Conservation (phyloP, 2,888 invertebrate species). For the Nebria salina region DNA sequence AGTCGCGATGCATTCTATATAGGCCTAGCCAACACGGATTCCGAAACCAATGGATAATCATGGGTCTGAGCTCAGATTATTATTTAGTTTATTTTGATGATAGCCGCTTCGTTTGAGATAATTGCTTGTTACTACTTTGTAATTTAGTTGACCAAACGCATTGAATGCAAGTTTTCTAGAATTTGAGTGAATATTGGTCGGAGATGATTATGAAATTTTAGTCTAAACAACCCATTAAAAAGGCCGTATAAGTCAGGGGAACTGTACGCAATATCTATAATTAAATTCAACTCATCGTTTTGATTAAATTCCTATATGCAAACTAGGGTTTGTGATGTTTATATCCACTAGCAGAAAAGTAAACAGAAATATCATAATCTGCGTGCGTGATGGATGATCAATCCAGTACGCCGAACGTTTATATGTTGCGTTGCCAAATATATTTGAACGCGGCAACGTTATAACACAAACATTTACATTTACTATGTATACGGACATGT, state of each 20-base stretch:
- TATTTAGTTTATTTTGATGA: slow-evolving; percentile 16
- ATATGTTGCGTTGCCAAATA: slow-evolving; percentile 23
- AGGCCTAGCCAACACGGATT: slow-evolving; percentile 55
- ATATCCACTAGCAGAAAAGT: slow-evolving; percentile 14
- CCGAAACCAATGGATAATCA: slow-evolving; percentile 58
- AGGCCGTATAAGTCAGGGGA: too few relatives aligned
- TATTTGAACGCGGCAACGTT: slow-evolving; percentile 30
- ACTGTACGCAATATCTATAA: too few relatives aligned
- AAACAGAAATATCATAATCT: slow-evolving; percentile 36
- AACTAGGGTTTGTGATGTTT: not conserved
- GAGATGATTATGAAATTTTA: too few relatives aligned
- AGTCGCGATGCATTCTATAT: too few relatives aligned
- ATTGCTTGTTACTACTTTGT: too few relatives aligned
- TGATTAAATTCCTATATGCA: not conserved
- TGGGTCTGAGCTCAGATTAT: slow-evolving; percentile 50
- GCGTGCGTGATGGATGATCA: slow-evolving; percentile 12
- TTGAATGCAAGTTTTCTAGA: too few relatives aligned
- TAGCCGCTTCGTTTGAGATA: slow-evolving; percentile 7
- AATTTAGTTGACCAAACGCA: too few relatives aligned
- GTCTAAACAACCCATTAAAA: too few relatives aligned
- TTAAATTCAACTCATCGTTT: not conserved
- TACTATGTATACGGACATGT: slow-evolving; percentile 10
- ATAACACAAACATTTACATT: slow-evolving; percentile 33
- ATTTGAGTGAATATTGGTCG: too few relatives aligned
- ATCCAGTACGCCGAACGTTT: slow-evolving; percentile 6